Evolutionary conservation across 2,797 vertebrate species (phyloP).

Genomic region (Acipenser oxyrinchus): DNA sequence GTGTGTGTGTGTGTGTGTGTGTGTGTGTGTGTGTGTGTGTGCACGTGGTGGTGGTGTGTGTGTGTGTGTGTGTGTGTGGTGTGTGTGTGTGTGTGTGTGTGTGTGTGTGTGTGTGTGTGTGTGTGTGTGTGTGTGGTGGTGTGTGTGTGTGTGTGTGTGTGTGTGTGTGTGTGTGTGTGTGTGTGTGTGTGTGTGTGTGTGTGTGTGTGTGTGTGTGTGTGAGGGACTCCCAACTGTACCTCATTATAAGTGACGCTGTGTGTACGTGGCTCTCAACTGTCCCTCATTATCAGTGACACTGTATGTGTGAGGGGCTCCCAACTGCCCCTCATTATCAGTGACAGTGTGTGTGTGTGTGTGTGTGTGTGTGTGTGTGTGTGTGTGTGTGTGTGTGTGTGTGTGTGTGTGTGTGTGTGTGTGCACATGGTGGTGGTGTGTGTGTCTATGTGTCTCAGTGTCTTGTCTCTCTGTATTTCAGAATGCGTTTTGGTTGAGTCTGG

Average conservation of each 20-base stretch:
- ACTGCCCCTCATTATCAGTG: too few species aligned
- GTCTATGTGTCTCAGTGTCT: neutral
- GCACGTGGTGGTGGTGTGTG: neutral
- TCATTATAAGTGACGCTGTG: constrained; percentile 39
- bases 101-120: too few species aligned
- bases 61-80: too few species aligned
- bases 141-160: too few species aligned
- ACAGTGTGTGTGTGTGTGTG: constrained; percentile 28
- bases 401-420: neutral
- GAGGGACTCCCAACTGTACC: constrained; percentile 13
- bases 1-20: constrained; percentile 1
- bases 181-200: too few species aligned
- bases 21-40: neutral
- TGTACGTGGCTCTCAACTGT: constrained; percentile 22
- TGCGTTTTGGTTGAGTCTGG: constrained; percentile 92
- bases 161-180: too few species aligned
- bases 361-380: constrained; percentile 33
- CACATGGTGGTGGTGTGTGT: neutral
- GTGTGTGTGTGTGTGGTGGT: too few species aligned
- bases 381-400: neutral
- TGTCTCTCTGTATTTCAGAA: constrained; percentile 59
- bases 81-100: too few species aligned
- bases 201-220: constrained; percentile 18
- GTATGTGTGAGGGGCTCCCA: too few species aligned
- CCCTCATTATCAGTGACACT: too few species aligned